A percentile compares a stretch with the other conserved stretches of the same genome.
These are phyloP conservation scores for Zele albiditarsus DNA, from an alignment of 2,888 invertebrate genomes.

Conservation along the genomic window DNA sequence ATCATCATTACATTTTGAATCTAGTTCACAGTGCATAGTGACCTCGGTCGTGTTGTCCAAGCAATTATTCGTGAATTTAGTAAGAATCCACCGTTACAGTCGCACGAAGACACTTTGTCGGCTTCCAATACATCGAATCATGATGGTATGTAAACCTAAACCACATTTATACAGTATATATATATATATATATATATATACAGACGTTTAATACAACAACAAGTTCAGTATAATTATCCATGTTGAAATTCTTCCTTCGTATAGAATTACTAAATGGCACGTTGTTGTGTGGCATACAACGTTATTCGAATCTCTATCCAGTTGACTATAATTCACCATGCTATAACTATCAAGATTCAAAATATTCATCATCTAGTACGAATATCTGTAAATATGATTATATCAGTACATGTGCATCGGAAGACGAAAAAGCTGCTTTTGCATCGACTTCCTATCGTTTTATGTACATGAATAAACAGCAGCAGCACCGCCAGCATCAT, in stretches of 20 bases:
- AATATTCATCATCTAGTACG: slow-evolving; percentile 63
- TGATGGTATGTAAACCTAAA: slow-evolving; percentile 56
- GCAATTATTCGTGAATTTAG: slow-evolving; percentile 87
- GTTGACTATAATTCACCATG: slow-evolving; percentile 64
- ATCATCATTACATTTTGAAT: slow-evolving; percentile 33
- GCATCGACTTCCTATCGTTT: slow-evolving; percentile 57
- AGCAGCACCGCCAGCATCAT: not conserved
- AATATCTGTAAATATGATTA: slow-evolving; percentile 68
- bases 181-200: slow-evolving; percentile 33
- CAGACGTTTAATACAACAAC: slow-evolving; percentile 41
- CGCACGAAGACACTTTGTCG: slow-evolving; percentile 68
- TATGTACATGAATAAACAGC: slow-evolving; percentile 45
- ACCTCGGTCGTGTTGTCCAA: slow-evolving; percentile 86
- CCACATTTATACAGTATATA: not conserved
- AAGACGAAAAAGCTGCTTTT: slow-evolving; percentile 51
- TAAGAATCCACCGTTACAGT: slow-evolving; percentile 76
- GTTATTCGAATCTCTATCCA: slow-evolving; percentile 63
- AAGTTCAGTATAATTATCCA: no score
- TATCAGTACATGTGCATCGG: slow-evolving; percentile 56
- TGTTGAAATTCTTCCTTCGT: slow-evolving; percentile 66
- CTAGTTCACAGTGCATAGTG: slow-evolving; percentile 84
- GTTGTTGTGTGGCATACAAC: slow-evolving; percentile 65
- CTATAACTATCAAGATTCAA: slow-evolving; percentile 64
- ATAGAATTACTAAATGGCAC: slow-evolving; percentile 66
- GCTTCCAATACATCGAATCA: slow-evolving; percentile 59